Conservation (phyloP, 1,140 invertebrate genomes). For the Polypedilum vanderplanki region DNA sequence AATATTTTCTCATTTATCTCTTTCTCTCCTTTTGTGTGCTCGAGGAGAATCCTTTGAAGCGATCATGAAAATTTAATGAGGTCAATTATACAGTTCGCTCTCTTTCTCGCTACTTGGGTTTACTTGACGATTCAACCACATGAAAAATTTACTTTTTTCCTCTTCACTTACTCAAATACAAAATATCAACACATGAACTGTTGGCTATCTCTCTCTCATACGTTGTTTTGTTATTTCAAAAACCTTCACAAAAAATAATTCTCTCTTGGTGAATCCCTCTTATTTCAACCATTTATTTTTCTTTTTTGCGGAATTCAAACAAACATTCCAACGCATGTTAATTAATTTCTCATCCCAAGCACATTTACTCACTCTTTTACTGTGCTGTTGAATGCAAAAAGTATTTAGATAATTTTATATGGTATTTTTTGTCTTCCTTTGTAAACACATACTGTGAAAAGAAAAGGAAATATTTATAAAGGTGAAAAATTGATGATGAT, state of each 20-base stretch:
- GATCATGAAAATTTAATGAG: constrained; percentile 28
- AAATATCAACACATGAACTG: not conserved
- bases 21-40: not conserved
- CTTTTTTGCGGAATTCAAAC: not conserved
- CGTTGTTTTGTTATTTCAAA: too few species aligned
- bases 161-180: constrained; percentile 4
- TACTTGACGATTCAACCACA: constrained; percentile 15
- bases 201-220: not conserved
- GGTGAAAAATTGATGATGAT: too few species aligned
- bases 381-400: not conserved
- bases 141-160: not conserved
- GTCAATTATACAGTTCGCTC: not conserved
- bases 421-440: too few species aligned
- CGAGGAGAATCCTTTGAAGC: constrained; percentile 14
- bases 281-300: too few species aligned
- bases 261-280: too few species aligned
- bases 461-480: too few species aligned
- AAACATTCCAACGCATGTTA: constrained; percentile 23
- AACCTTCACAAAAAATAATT: too few species aligned
- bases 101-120: not conserved
- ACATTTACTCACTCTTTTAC: not conserved
- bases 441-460: too few species aligned
- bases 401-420: too few species aligned
- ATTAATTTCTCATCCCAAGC: constrained; percentile 23
- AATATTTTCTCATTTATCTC: not conserved